phyloP scores from a whole-genome alignment of 2,113 vertebrate genomes.

The Tympanuchus pallidicinctus region DNA sequence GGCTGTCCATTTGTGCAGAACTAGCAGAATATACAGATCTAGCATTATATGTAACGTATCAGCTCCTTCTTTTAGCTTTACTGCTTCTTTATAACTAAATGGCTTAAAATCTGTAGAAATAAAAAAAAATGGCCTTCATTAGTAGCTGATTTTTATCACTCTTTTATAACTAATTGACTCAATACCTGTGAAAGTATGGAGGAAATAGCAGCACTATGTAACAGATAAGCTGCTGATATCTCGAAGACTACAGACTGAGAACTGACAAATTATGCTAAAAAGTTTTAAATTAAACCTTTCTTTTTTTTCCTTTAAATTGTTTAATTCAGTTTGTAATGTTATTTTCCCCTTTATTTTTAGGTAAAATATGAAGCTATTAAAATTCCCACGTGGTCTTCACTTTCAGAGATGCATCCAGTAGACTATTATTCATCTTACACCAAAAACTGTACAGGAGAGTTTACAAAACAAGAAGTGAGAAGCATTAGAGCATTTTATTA shows the following conservation, averaged over 20 bases:
- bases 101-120: neutral
- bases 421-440: constrained; percentile 95
- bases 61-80: neutral
- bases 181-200: neutral
- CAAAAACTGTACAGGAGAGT: constrained; percentile 93
- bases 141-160: neutral
- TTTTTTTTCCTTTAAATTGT: neutral
- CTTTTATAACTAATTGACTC: neutral
- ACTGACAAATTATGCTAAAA: neutral
- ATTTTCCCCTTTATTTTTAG: constrained; percentile 73
- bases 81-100: neutral
- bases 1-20: neutral
- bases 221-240: neutral
- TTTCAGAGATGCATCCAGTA: constrained; percentile 89
- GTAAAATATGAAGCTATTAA: constrained; percentile 84
- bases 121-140: neutral
- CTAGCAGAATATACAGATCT: neutral
- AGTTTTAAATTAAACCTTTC: neutral
- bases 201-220: neutral
- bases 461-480: constrained; percentile 88
- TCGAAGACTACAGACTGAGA: neutral
- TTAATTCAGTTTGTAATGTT: constrained; percentile 2
- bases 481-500: constrained; percentile 93
- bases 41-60: neutral
- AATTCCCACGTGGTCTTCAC: constrained; percentile 89